phyloP scores from a whole-genome alignment of 2,797 vertebrate genomes.

The Natrix natrix region DNA sequence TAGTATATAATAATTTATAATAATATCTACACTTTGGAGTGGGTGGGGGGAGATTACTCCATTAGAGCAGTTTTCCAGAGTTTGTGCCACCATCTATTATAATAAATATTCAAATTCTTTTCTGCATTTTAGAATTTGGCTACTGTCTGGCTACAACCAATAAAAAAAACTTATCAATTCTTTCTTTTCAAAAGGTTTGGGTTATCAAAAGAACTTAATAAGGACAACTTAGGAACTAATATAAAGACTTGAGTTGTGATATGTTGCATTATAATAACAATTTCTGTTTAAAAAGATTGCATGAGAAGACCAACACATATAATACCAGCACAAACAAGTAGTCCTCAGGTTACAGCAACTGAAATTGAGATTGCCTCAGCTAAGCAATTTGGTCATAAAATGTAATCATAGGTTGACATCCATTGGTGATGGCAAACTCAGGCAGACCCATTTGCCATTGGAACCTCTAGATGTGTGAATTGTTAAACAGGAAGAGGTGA shows the following conservation, averaged over 20 bases:
- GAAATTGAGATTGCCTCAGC: not conserved
- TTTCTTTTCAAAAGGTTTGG: not conserved
- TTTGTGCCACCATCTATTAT: not conserved
- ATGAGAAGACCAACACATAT: not conserved
- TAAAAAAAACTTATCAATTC: not conserved
- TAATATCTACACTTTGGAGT: not conserved
- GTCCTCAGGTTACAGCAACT: not conserved
- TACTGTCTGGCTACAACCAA: not conserved
- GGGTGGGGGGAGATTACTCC: not conserved
- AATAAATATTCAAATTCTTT: not conserved
- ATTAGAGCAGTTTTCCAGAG: not conserved
- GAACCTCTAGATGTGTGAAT: not conserved
- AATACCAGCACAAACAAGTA: not conserved
- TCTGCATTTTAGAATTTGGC: not conserved
- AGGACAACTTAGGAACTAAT: not conserved
- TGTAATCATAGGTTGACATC: not conserved
- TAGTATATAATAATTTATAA: not conserved
- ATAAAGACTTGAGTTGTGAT: not conserved
- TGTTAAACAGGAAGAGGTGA: not conserved
- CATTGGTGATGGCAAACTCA: not conserved
- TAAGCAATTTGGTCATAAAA: not conserved
- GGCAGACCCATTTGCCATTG: not conserved
- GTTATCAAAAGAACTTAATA: not conserved
- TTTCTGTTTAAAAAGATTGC: not conserved
- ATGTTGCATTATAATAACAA: not conserved